Base-by-base conservation (phyloP, 2,113 vertebrate genomes). In the Pterocles gutturalis region DNA sequence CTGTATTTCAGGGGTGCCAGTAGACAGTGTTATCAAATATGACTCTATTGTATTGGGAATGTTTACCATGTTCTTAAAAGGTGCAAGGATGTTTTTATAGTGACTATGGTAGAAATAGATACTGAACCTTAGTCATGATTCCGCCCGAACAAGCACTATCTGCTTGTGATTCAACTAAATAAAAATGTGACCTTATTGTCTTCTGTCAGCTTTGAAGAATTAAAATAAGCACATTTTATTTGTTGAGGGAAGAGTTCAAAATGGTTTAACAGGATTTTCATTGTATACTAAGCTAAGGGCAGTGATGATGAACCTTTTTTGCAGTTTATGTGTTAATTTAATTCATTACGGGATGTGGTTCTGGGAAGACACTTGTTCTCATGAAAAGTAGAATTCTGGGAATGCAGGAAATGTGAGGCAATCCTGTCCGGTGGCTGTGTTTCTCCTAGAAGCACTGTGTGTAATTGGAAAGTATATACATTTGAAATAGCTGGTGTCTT, bases 321-420 rank as follows among this genome's bases (percentile, higher is more conserved):
- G 15, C 13, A 51, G 17, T 72, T 96, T 64, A 12, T 57, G 3
- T 70, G 34, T 88, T 84, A 38, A 81, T 66, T 76, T 66, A 22
- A 62, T 86, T 83, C 17, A 33, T 51, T 51, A 22, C 31, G 17
- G 49, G 38, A 61, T 29, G 3, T 6, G 4, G 2, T 91, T 92
- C 78, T 70, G 24, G 45, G 80, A 93, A 95, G 9, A 78, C 17
- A 36, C 4, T 77, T 77, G 3, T 31, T 62, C 8, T 81, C 18
- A 66, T 53, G 22, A 38, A 55, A 36, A 57, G 71, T 22, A 24
- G 14, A 36, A 41, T 60, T 93, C 77, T 55, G 34, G 45, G 48
- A 92, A 92, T 67, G 21, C 51, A 91, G 90, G 61, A 95, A 94
- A 49, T 54, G 5, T 81, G 89, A 84, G 11, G 21, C 34, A 95